phyloP scores from a whole-genome alignment of 2,113 vertebrate species.

The Pavo muticus region DNA sequence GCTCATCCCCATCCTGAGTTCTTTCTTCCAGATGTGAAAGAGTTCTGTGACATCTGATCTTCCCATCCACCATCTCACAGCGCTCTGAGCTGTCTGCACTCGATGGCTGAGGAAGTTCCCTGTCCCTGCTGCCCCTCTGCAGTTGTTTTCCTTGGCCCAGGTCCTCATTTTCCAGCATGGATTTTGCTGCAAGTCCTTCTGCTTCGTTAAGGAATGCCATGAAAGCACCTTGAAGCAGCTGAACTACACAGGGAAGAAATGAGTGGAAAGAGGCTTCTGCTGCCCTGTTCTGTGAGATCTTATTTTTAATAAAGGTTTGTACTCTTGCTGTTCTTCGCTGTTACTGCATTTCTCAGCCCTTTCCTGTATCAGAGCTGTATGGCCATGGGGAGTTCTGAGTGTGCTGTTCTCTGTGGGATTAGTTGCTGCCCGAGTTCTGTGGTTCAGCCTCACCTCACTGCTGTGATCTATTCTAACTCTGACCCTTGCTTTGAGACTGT shows the following conservation, averaged over 20 bases:
- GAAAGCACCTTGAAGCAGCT: neutral
- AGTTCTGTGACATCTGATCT: rapidly evolving
- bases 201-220: rapidly evolving
- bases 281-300: neutral
- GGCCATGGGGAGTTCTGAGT: rapidly evolving
- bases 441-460: neutral
- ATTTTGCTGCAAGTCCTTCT: neutral
- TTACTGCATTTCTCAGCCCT: neutral
- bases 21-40: neutral
- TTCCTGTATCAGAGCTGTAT: neutral
- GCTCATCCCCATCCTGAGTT: neutral
- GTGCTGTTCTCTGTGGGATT: rapidly evolving
- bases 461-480: neutral
- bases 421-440: neutral
- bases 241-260: rapidly evolving
- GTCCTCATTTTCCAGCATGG: neutral
- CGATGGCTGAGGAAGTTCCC: neutral
- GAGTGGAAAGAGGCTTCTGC: neutral
- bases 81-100: rapidly evolving
- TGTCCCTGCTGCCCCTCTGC: neutral
- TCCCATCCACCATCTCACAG: neutral
- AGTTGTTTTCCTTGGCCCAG: rapidly evolving
- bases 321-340: rapidly evolving
- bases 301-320: conserved; percentile 45
- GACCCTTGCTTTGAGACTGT: neutral